Conservation (phyloP, 2,113 vertebrate genomes). For the Catagonus wagneri region DNA sequence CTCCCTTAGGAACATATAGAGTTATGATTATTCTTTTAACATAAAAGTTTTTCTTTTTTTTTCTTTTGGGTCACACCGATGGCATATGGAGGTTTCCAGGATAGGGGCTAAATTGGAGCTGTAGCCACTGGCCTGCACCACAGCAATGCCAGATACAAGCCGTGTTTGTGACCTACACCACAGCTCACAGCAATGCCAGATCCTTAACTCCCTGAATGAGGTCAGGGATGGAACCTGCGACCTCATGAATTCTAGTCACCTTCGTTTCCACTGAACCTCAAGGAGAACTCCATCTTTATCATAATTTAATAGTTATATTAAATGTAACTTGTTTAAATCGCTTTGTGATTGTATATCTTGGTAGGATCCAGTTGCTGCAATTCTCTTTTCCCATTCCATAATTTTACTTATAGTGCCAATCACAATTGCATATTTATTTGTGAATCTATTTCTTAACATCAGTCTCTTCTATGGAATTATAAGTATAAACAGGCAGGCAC, state of each 20-base stretch:
- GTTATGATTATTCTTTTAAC: not conserved
- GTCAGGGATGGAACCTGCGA: too few species aligned
- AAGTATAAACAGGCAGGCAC: not conserved
- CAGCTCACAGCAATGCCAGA: too few species aligned
- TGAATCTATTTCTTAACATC: not conserved
- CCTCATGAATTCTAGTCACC: too few species aligned
- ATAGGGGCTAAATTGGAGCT: too few species aligned
- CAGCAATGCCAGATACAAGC: too few species aligned
- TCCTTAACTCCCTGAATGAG: too few species aligned
- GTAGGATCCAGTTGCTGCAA: not conserved
- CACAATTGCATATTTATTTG: not conserved
- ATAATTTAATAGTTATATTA: not conserved
- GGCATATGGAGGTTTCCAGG: too few species aligned
- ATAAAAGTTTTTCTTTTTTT: not conserved
- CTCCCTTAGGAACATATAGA: not conserved
- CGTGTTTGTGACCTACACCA: too few species aligned
- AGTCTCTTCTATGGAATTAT: not conserved
- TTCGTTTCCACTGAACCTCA: too few species aligned
- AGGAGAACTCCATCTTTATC: not conserved
- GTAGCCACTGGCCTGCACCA: too few species aligned
- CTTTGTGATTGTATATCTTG: not conserved
- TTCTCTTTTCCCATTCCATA: not conserved
- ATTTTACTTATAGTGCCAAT: not conserved
- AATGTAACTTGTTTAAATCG: not conserved
- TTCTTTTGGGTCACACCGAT: too few species aligned